Evolutionary conservation across 2,113 vertebrate species (phyloP), one percentile per base, ranked within the genome.

Genomic region (Erythrolamprus reginae): DNA sequence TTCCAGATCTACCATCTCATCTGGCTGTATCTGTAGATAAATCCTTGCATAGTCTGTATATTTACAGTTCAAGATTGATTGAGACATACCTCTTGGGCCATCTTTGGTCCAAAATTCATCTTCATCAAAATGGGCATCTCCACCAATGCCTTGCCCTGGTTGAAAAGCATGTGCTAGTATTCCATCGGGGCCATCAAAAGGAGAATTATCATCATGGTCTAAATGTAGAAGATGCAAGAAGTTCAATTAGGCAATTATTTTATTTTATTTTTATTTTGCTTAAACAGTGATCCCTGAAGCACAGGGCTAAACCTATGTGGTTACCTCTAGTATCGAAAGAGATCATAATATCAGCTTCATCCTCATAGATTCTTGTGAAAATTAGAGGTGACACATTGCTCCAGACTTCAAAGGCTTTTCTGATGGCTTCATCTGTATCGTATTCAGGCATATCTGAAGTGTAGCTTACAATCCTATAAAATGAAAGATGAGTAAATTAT

Each of bases 151-250:
- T 52, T 58, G 93, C 1, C 98, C 98, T 21, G 98, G 98, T n/a
- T 98, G 98, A 23, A 98, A 99, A 33, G 99, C 98, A 47, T 99
- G 98, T 92, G 98, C 99, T 87, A 99, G 95, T 3, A 97, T 96
- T 1, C 98, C 98, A 86, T 97, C 92, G 53, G 98, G 97, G 19
- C 99, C 98, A 90, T 99, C 99, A 90, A 99, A 99, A 10, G 98
- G 98, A 91, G 97, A 98, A 88, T 98, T 96, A 95, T 99, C 98
- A 0, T 86, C 93, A 28, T 99, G 99, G 5, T 95, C 98, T 99
- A 93, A 92, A 96, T 3, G 4, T 92, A 88, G 91, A 53, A 17
- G 23, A 23, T 21, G 89, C 0, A 83, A 6, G 87, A 33, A 48
- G 38, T 10, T 70, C 47, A 38, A 86, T 90, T 51, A 38, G 6